phyloP scores from a whole-genome alignment of 2,797 vertebrate species.

The Malurus leucopterus region DNA sequence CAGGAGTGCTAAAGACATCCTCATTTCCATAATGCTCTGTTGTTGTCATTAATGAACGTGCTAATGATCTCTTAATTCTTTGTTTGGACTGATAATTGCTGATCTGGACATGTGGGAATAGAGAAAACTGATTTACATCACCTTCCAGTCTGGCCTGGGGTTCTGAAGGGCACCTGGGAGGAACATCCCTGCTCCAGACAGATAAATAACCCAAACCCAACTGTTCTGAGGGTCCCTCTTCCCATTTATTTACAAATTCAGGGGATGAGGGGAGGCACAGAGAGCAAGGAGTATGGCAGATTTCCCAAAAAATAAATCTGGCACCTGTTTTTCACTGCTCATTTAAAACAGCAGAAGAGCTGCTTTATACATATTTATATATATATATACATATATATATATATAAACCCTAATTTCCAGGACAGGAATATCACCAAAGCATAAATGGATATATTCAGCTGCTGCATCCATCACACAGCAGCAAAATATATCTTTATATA shows the following conservation, averaged over 20 bases:
- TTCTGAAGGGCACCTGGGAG: neutral
- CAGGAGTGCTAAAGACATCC: neutral
- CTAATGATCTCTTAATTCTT: constrained; percentile 38
- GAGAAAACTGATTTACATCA: neutral
- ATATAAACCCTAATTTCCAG: neutral
- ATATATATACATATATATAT: no score
- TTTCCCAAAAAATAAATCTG: neutral
- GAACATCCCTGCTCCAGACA: neutral
- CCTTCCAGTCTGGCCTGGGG: neutral
- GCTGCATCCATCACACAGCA: neutral
- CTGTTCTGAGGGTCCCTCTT: neutral
- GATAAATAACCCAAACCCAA: neutral
- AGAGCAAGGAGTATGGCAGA: neutral
- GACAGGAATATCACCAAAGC: neutral
- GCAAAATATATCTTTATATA: neutral
- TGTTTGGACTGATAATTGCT: neutral
- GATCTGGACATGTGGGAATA: neutral
- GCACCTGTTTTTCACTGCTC: neutral
- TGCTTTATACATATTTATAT: no score
- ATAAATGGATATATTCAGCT: neutral
- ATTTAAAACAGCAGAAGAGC: neutral
- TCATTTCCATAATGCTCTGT: constrained; percentile 5
- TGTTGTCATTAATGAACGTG: constrained; percentile 5
- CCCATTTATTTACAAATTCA: neutral
- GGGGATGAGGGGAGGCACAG: neutral